Percentiles rank a stretch among this genome's conserved stretches.
These are phyloP conservation scores for Tapirus terrestris DNA, from an alignment of 2,113 vertebrate species.

Conservation along the genomic window DNA sequence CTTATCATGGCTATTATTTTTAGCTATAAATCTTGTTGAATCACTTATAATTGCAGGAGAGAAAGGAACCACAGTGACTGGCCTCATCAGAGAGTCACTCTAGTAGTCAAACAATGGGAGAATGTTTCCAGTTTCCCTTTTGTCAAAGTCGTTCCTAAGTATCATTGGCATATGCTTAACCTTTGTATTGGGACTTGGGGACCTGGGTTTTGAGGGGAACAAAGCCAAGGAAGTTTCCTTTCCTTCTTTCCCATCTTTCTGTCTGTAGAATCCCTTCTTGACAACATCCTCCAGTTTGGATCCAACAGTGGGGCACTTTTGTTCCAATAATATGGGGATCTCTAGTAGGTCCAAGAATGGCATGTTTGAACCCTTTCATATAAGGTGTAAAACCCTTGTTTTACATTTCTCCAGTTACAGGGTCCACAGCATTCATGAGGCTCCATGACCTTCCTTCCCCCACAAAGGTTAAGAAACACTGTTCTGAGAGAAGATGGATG, in stretches of 20 bases:
- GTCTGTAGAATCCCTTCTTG: background rate
- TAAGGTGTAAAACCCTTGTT: background rate
- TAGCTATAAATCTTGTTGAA: background rate
- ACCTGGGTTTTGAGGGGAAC: background rate
- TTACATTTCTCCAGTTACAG: background rate
- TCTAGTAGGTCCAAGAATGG: background rate
- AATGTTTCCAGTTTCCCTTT: background rate
- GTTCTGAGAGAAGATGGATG: background rate
- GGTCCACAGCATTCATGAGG: background rate
- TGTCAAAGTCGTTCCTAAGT: background rate
- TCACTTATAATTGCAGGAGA: background rate
- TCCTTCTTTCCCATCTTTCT: background rate
- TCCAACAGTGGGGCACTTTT: background rate
- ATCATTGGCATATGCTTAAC: background rate
- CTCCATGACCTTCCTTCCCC: rapidly evolving
- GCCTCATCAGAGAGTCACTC: background rate
- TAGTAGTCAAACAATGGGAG: background rate
- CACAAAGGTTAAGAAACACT: background rate
- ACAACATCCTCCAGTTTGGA: background rate
- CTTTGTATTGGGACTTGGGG: background rate
- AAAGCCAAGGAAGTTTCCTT: background rate
- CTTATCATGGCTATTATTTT: background rate
- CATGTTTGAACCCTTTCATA: background rate
- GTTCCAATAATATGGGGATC: background rate
- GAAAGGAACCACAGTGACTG: no score